A percentile compares a stretch with the other conserved stretches of the same genome.
Conservation (phyloP, 1,140 invertebrate genomes). For the Grapholita molesta region DNA sequence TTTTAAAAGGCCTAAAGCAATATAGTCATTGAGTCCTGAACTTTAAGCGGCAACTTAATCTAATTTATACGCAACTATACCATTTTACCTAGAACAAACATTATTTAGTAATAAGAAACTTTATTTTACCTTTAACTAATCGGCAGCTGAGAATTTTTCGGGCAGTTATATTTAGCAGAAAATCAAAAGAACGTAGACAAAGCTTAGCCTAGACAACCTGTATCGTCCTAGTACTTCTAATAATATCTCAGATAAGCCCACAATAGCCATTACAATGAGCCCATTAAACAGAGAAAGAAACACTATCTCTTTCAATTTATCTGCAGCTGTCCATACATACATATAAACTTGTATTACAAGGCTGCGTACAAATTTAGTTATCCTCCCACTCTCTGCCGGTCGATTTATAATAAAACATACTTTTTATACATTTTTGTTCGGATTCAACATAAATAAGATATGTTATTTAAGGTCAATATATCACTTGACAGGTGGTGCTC, state of each 20-base stretch:
- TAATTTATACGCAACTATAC: too few relatives aligned
- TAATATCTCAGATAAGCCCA: slow-evolving; percentile 23
- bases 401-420: slow-evolving; percentile 71
- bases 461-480: slow-evolving; percentile 76
- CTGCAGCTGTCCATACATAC: slow-evolving; percentile 39
- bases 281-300: slow-evolving; percentile 48
- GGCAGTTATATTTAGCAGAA: too few relatives aligned
- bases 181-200: too few relatives aligned
- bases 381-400: slow-evolving; percentile 57
- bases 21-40: too few relatives aligned
- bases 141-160: too few relatives aligned
- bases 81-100: too few relatives aligned
- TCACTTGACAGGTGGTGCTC: slow-evolving; percentile 77
- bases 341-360: slow-evolving; percentile 55
- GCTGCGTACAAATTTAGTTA: slow-evolving; percentile 68
- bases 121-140: too few relatives aligned
- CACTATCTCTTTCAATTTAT: slow-evolving; percentile 62
- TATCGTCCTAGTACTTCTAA: slow-evolving; percentile 13
- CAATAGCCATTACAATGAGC: slow-evolving; percentile 33
- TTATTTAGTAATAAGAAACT: too few relatives aligned
- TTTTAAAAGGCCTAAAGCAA: too few relatives aligned
- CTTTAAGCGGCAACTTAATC: too few relatives aligned
- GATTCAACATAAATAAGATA: slow-evolving; percentile 78
- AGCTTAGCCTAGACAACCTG: too few relatives aligned
- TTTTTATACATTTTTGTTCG: slow-evolving; percentile 74